Evolutionary conservation across 1,140 invertebrate species (phyloP).

Genomic region (Lordiphosa stackelbergi): DNA sequence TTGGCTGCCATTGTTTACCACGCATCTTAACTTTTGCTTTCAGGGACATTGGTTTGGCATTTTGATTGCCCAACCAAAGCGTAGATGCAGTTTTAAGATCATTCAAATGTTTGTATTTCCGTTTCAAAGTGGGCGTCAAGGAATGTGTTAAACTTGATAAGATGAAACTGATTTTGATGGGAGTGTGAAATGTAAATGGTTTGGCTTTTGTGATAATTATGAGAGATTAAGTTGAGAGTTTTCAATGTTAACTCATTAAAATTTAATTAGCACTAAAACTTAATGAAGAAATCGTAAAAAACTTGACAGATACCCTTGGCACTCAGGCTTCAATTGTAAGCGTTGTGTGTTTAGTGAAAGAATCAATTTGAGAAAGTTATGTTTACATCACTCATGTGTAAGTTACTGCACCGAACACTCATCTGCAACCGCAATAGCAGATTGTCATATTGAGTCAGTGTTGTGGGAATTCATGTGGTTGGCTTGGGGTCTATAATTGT

Average conservation of each 20-base stretch:
- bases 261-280: conserved; percentile 10
- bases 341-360: too few relatives aligned
- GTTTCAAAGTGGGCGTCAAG: conserved; percentile 14
- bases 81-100: conserved; percentile 1
- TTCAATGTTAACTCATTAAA: conserved; percentile 36
- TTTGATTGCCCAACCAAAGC: conserved; percentile 22
- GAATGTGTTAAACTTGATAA: conserved; percentile 15
- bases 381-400: too few relatives aligned
- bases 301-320: too few relatives aligned
- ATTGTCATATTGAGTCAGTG: too few relatives aligned
- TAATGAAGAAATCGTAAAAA: too few relatives aligned
- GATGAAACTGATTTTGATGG: conserved; percentile 12
- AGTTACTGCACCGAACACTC: too few relatives aligned
- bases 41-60: conserved; percentile 14
- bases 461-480: too few relatives aligned
- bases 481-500: too few relatives aligned
- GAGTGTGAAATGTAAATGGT: conserved; percentile 10
- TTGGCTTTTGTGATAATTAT: conserved; percentile 25
- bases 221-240: conserved; percentile 1
- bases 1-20: conserved; percentile 24
- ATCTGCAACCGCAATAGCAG: too few relatives aligned
- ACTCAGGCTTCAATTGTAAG: too few relatives aligned
- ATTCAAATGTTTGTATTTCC: conserved; percentile 4
- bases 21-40: conserved; percentile 24
- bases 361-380: too few relatives aligned